phyloP scores from a whole-genome alignment of 1,140 invertebrate genomes.

The Aphis craccivora region DNA sequence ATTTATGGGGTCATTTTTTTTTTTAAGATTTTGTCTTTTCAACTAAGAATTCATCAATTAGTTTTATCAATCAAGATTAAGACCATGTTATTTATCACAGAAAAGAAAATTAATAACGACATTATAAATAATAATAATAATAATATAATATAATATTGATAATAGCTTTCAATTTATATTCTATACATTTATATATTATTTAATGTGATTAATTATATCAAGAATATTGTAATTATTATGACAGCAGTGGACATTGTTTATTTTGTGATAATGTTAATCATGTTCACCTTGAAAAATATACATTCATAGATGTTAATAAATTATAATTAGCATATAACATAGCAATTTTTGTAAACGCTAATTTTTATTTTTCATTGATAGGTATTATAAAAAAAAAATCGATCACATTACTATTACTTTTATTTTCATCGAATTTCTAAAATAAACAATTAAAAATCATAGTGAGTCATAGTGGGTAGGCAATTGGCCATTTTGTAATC shows the following conservation, averaged over 20 bases:
- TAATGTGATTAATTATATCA: too few relatives aligned
- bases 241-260: not conserved
- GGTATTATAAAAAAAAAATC: not conserved
- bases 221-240: not conserved
- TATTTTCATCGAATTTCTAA: not conserved
- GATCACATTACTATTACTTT: too few relatives aligned
- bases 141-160: too few relatives aligned
- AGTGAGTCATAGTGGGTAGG: not conserved
- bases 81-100: too few relatives aligned
- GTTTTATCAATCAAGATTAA: not conserved
- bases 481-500: not conserved
- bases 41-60: not conserved
- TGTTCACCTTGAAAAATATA: constrained; percentile 17
- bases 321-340: not conserved
- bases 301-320: not conserved
- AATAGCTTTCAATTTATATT: too few relatives aligned
- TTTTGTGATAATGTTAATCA: not conserved
- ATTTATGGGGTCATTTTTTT: too few relatives aligned
- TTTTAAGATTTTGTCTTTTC: not conserved
- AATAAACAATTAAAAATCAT: not conserved
- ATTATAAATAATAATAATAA: too few relatives aligned
- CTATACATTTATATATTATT: too few relatives aligned
- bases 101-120: too few relatives aligned
- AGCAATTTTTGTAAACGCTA: not conserved
- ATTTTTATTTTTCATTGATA: not conserved